phyloP scores from a whole-genome alignment of 2,113 vertebrate species.

The Uria aalge region DNA sequence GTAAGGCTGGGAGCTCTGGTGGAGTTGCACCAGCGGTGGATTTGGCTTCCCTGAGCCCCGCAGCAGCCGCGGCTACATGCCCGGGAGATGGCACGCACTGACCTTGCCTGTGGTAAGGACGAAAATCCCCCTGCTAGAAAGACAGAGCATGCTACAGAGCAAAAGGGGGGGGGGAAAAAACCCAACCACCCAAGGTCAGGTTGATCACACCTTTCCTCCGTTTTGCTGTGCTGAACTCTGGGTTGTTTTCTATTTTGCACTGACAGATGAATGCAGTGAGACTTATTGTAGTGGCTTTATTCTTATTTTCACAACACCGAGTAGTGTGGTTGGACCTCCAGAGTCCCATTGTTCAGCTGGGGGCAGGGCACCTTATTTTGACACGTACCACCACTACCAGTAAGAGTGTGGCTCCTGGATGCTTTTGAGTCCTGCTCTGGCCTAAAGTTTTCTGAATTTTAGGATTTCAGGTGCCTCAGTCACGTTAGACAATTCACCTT shows the following conservation, averaged over 20 bases:
- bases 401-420: not conserved
- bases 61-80: not conserved
- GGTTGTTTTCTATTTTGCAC: not conserved
- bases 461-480: not conserved
- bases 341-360: not conserved
- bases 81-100: not conserved
- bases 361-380: not conserved
- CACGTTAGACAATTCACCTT: not conserved
- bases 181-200: not conserved
- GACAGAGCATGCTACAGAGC: not conserved
- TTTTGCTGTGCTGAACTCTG: not conserved
- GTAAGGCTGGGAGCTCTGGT: constrained; percentile 43
- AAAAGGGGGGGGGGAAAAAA: not conserved
- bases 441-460: not conserved
- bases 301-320: not conserved
- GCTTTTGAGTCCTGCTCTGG: not conserved
- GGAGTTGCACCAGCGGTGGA: constrained; percentile 28
- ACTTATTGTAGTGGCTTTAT: not conserved
- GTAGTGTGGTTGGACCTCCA: not conserved
- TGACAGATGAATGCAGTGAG: not conserved
- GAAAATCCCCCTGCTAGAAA: not conserved
- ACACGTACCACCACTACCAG: not conserved
- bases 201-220: not conserved
- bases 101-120: not conserved
- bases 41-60: not conserved